Conservation (phyloP, 2,113 vertebrate genomes). For the Spea bombifrons region DNA sequence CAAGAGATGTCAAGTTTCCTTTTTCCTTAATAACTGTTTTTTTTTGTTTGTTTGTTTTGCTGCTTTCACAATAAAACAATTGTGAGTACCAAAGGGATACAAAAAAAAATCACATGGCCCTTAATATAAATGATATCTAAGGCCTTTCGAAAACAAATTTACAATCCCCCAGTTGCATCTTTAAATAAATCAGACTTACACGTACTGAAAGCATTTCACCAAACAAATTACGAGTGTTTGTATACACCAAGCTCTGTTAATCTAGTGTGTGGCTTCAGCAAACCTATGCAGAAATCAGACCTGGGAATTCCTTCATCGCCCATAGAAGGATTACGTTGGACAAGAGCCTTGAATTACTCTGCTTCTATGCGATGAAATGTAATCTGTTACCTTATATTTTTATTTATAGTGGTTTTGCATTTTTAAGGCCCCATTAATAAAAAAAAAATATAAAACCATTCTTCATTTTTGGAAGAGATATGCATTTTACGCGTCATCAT, state of each 20-base stretch:
- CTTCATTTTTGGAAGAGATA: too few relatives aligned
- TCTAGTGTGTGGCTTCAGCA: constrained; percentile 1
- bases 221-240: constrained; percentile 5
- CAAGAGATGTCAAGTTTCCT: too few relatives aligned
- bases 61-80: constrained; percentile 35
- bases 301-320: neutral
- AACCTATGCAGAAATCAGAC: neutral
- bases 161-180: neutral
- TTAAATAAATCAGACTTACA: constrained; percentile 8
- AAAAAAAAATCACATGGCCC: neutral
- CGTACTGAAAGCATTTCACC: accelerated
- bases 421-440: too few relatives aligned
- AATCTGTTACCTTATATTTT: constrained; percentile 19
- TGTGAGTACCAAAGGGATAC: neutral
- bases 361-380: constrained; percentile 52
- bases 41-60: constrained; percentile 65
- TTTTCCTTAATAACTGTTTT: constrained; percentile 58
- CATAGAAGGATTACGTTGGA: constrained; percentile 11
- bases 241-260: constrained; percentile 14
- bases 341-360: constrained; percentile 38
- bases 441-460: too few relatives aligned
- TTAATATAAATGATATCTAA: neutral
- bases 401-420: neutral
- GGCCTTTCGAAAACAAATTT: neutral
- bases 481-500: too few relatives aligned